These are phyloP conservation scores for Magallana ariakensis DNA, from an alignment of 1,140 invertebrate genomes.

Conservation along the genomic window DNA sequence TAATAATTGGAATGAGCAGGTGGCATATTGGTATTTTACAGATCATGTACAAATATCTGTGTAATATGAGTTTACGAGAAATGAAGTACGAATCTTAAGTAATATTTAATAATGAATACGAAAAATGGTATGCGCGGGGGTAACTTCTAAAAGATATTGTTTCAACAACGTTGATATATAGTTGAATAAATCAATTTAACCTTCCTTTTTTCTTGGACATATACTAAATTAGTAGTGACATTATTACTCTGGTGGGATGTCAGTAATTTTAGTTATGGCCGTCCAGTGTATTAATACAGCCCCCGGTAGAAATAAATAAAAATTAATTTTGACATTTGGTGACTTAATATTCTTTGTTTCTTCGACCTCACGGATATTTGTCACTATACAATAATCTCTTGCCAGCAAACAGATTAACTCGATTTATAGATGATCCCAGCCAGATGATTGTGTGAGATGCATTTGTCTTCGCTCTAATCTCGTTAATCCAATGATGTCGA, in stretches of 20 bases:
- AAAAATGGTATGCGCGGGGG: neutral
- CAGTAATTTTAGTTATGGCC: too few species aligned
- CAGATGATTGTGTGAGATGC: neutral
- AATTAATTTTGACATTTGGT: too few species aligned
- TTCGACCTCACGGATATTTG: too few species aligned
- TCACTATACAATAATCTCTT: neutral
- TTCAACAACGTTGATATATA: neutral
- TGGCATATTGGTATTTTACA: neutral
- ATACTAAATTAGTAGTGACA: too few species aligned
- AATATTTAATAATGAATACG: too few species aligned
- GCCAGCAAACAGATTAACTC: neutral
- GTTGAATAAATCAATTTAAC: neutral
- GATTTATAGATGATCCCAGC: neutral
- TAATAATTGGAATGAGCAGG: neutral
- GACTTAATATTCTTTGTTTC: too few species aligned
- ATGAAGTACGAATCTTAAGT: too few species aligned
- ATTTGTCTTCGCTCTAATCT: neutral
- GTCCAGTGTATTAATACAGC: too few species aligned
- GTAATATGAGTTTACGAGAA: neutral
- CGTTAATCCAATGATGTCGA: neutral
- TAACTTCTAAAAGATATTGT: neutral
- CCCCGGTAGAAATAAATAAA: too few species aligned
- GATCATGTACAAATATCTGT: neutral
- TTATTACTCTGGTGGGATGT: too few species aligned
- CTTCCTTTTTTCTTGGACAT: neutral